Conservation (phyloP, 2,797 vertebrate species). For the Lepilemur septentrionalis region DNA sequence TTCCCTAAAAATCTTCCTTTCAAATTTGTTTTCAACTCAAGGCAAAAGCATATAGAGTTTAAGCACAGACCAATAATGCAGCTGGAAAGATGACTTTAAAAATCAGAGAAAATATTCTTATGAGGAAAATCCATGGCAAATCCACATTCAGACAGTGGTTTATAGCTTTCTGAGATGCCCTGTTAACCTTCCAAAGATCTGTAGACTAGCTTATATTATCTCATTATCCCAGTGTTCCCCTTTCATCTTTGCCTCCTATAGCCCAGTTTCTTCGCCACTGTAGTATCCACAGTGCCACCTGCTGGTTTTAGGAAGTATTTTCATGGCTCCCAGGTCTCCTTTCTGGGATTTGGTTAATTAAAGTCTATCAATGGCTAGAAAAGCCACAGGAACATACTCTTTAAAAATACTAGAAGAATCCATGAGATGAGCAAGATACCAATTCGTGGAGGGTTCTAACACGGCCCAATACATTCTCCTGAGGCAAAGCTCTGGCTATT, state of each 20-base stretch:
- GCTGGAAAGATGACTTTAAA: neutral
- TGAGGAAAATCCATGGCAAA: neutral
- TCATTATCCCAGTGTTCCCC: neutral
- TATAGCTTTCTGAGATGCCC: slow-evolving; percentile 39
- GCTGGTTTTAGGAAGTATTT: slow-evolving; percentile 69
- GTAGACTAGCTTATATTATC: neutral
- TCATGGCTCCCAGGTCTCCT: slow-evolving; percentile 55
- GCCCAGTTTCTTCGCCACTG: slow-evolving; percentile 56
- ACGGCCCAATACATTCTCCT: neutral
- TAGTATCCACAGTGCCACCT: slow-evolving; percentile 86
- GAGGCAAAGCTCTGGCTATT: slow-evolving; percentile 28
- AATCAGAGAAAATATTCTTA: slow-evolving; percentile 24
- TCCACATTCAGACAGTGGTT: neutral
- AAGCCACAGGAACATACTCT: neutral
- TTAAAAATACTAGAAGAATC: neutral
- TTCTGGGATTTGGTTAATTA: slow-evolving; percentile 13
- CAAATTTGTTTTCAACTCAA: slow-evolving; percentile 8
- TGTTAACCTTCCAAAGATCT: slow-evolving; percentile 19
- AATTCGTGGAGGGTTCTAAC: neutral
- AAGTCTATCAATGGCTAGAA: slow-evolving; percentile 17
- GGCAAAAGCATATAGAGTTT: neutral
- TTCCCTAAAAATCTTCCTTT: neutral
- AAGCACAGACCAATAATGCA: neutral
- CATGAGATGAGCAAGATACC: neutral
- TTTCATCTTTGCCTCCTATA: neutral